Conservation (phyloP, 2,113 vertebrate species). For the Malurus alboscapulatus region DNA sequence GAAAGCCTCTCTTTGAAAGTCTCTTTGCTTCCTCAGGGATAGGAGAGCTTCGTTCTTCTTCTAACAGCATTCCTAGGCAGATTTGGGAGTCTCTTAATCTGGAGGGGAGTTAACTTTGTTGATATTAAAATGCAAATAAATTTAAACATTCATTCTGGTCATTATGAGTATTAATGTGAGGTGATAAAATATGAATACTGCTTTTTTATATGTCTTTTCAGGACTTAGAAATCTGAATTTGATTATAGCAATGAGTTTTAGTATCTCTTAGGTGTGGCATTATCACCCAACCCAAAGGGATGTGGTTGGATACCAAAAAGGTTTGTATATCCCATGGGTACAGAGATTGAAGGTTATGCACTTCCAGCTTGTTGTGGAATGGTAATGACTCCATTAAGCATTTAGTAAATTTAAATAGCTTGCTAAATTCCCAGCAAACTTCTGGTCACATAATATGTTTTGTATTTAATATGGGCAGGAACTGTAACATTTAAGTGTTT, state of each 20-base stretch:
- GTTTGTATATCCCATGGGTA: not conserved
- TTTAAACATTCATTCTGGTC: not conserved
- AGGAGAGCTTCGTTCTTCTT: not conserved
- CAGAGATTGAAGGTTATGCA: not conserved
- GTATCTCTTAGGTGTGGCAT: not conserved
- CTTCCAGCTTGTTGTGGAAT: not conserved
- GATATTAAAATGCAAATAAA: not conserved
- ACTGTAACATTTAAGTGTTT: not conserved
- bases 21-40: not conserved
- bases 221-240: not conserved
- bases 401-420: not conserved
- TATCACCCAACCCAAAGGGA: not conserved
- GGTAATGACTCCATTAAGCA: not conserved
- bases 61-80: not conserved
- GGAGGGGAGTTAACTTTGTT: not conserved
- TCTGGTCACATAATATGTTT: not conserved
- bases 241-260: not conserved
- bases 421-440: not conserved
- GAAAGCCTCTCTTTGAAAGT: not conserved
- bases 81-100: not conserved
- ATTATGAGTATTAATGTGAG: not conserved
- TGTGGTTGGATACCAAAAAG: accelerated
- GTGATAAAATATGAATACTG: not conserved
- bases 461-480: not conserved
- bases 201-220: not conserved